A percentile compares a stretch with the other conserved stretches of the same genome.
These are phyloP conservation scores for Xiphophorus couchianus DNA, from an alignment of 2,113 vertebrate species.

Conservation along the genomic window DNA sequence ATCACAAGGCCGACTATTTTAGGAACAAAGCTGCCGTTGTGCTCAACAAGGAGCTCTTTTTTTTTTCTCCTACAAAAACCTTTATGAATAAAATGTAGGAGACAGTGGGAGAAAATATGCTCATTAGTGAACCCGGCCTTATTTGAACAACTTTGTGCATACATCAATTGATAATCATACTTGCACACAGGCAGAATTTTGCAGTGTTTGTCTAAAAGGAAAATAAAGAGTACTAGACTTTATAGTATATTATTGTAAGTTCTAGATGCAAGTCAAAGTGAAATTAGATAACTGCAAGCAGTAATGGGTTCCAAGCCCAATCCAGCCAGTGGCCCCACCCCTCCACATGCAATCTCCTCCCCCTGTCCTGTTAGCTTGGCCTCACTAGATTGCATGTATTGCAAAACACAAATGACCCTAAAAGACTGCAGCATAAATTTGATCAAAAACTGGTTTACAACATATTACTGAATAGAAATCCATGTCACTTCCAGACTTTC, in stretches of 20 bases:
- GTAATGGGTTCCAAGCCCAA: too few relatives aligned
- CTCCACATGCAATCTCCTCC: too few relatives aligned
- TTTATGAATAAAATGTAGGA: constrained; percentile 41
- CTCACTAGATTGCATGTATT: too few relatives aligned
- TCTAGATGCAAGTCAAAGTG: background rate
- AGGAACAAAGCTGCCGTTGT: constrained; percentile 75
- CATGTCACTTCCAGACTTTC: background rate
- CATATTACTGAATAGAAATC: background rate
- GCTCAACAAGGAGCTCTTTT: constrained; percentile 67
- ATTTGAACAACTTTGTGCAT: constrained; percentile 8
- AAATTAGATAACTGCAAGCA: too few relatives aligned
- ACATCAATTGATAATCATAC: background rate
- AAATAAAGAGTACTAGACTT: background rate
- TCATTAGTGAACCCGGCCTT: constrained; percentile 28
- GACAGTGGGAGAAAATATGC: constrained; percentile 23
- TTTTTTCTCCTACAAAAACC: constrained; percentile 41
- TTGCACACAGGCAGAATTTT: background rate
- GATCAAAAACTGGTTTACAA: background rate
- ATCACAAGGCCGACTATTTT: constrained; percentile 76
- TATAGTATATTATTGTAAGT: background rate
- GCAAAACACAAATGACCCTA: too few relatives aligned
- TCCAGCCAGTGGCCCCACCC: too few relatives aligned
- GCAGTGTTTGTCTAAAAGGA: background rate
- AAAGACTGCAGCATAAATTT: background rate
- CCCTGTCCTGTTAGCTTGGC: too few relatives aligned